Evolutionary conservation across 2,888 invertebrate genomes (phyloP), one percentile per base, ranked within the genome.

Genomic region (Ectemnius continuus): DNA sequence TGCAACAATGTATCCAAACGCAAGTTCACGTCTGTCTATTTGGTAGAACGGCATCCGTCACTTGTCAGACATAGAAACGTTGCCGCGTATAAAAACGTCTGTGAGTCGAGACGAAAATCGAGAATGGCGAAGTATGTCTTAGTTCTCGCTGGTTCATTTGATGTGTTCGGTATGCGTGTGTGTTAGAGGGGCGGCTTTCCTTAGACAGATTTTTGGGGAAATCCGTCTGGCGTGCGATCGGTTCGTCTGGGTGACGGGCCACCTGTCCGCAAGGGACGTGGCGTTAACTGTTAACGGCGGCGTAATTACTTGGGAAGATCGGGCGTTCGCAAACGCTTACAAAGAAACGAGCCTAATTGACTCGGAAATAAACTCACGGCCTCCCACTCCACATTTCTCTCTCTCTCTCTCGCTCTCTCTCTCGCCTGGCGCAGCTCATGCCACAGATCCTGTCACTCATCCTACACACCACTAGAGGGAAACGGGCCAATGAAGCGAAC

Each of bases 281-380:
- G 73, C 87, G 87, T 90, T 90, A 88, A 87, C 86, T 86, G 88
- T 89, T 88, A 89, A 88, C 88, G 87, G 85, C 85, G 82, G 77
- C 85, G 84, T 90, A 90, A 90, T 89, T 89, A 88, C 88, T 85
- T 84, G 87, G 84, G 86, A 87, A 86, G 86, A 89, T 87, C 83
- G 81, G 82, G 80, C 72, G 68, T 72, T 78, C 80, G 84, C 86
- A 89, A 89, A 90, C 72, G 68, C 72, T 78, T 81, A 85, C 86
- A 89, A 89, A 90, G 88, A 90, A 89, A 90, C 88, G 87, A 88
- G 88, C 87, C 87, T 89, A 90, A 90, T 90, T 89, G 90, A 88
- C 90, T 88, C 89, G 84, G 88, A 89, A 90, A 90, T 90, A 90
- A 89, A 87, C 88, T 61, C 59, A 47, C 45, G 58, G 62, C 5